phyloP scores from a whole-genome alignment of 2,888 invertebrate genomes.

The Litoditis marina region DNA sequence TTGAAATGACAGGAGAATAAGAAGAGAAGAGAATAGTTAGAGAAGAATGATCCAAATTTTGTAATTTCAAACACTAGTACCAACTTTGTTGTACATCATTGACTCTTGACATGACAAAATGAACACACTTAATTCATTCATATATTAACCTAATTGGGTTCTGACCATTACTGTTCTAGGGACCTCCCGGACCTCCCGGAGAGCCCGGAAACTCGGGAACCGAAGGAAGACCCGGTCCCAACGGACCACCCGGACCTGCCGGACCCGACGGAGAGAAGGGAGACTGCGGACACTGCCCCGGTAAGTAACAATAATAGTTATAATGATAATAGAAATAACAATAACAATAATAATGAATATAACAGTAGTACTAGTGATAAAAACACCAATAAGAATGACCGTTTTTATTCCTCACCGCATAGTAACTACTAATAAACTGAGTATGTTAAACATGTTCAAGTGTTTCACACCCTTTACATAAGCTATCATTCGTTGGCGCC shows the following conservation, averaged over 20 bases:
- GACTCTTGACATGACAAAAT: no score
- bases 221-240: slow-evolving; percentile 48
- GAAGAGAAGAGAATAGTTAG: not conserved
- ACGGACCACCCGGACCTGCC: slow-evolving; percentile 45
- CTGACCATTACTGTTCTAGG: not conserved
- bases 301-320: slow-evolving; percentile 25
- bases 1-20: no score
- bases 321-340: no score
- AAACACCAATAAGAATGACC: not conserved
- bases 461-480: no score
- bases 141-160: not conserved
- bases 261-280: slow-evolving; percentile 53
- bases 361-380: not conserved
- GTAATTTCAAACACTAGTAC: no score
- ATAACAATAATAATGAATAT: no score
- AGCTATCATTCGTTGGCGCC: no score
- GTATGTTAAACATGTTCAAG: no score
- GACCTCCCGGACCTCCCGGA: slow-evolving; percentile 48
- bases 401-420: not conserved
- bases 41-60: not conserved
- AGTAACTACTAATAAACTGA: not conserved
- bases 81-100: no score
- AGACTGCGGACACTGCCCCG: slow-evolving; percentile 48
- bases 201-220: slow-evolving; percentile 48
- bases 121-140: not conserved